Base-by-base conservation (phyloP, 2,113 vertebrate genomes). In the Scytalopus superciliaris region DNA sequence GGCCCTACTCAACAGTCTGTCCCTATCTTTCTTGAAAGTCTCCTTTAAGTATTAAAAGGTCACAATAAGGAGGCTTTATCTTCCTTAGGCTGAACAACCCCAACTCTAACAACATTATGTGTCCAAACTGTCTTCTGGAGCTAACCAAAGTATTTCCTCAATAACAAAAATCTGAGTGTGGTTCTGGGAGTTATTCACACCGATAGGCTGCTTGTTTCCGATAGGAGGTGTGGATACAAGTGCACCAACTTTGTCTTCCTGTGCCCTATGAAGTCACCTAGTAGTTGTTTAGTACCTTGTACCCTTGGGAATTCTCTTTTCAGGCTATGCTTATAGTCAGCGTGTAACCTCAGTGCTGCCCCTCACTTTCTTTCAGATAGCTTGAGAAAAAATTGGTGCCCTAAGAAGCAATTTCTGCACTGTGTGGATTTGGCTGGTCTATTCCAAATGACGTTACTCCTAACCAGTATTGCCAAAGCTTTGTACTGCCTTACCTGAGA, bases 211-310 rank as follows among this genome's bases (percentile, higher is more conserved):
- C 40, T 50, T 19, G 6, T 81, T 87, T 77, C 31, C 4, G 1
- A 2, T 22, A 33, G 21, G 21, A 60, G 7, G 2, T 77, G 6
- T 60, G 30, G 15, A 3, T 84, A 42, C 21, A 44, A 50, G n/a
- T 25, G 13, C 23, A 31, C 6, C 12, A 35, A 2, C 8, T 70
- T 49, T 62, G 42, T 40, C 23, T 16, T 87, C 13, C 23, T 84
- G 31, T 5, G 2, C n/a, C 4, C 17, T 39, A 2, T n/a, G 17
- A 15, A 17, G 4, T 64, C 15, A 33, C 10, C 8, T 25, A 0
- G 0, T 22, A 12, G 33, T 45, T 73, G 10, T 45, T 44, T n/a
- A 17, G 15, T 14, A 63, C 47, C 19, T 89, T 87, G 40, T 40
- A 25, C 10, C 3, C 6, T 45, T 6, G 11, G 6, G 19, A 25